Evolutionary conservation across 2,113 vertebrate genomes (phyloP).

Genomic region (Pelodiscus sinensis): DNA sequence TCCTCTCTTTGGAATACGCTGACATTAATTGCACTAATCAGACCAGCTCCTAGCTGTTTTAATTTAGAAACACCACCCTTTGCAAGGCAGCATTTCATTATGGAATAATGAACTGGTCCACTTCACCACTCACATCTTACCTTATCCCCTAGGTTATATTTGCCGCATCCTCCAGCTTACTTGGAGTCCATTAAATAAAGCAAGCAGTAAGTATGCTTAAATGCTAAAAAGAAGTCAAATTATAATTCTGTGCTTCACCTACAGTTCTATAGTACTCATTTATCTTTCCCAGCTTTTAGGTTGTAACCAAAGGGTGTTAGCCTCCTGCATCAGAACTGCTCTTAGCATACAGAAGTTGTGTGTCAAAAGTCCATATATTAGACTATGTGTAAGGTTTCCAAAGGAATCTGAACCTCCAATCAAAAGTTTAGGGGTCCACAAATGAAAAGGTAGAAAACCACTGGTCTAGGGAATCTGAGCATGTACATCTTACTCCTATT

Average conservation of each 20-base stretch:
- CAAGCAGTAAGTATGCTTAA: background rate
- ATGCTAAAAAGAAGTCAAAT: background rate
- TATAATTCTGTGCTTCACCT: slow-evolving; percentile 13
- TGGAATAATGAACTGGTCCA: background rate
- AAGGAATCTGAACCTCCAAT: background rate
- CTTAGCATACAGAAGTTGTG: background rate
- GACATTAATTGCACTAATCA: slow-evolving; percentile 34
- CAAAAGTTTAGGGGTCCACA: background rate
- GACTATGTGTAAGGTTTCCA: background rate
- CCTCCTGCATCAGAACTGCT: background rate
- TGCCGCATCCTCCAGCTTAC: background rate
- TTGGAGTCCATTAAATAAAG: background rate
- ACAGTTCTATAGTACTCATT: background rate
- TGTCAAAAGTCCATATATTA: background rate
- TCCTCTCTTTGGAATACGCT: slow-evolving; percentile 4
- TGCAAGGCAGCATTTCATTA: background rate
- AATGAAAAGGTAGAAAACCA: background rate
- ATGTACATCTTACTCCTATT: background rate
- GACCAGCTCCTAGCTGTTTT: slow-evolving; percentile 4
- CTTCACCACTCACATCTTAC: background rate
- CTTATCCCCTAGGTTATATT: background rate
- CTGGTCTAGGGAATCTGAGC: background rate
- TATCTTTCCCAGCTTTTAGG: background rate
- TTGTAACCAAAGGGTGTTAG: background rate
- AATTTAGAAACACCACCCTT: background rate